Conservation (phyloP, 2,797 vertebrate genomes). For the Pangasius larnaudii region DNA sequence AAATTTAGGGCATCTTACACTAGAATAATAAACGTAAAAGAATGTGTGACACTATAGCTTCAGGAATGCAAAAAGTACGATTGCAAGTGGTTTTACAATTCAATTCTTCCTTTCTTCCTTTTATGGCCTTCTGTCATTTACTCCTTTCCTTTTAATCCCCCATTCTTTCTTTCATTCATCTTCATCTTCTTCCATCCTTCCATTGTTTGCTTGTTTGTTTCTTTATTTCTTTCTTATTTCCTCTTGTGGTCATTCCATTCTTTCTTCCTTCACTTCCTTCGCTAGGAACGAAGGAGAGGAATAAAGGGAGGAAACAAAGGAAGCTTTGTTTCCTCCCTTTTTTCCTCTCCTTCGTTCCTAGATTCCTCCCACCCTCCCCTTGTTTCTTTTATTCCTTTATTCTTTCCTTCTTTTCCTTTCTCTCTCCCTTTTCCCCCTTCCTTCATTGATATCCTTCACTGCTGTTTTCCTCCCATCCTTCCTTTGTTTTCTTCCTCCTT, state of each 20-base stretch:
- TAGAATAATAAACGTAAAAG: neutral
- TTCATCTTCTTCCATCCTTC: neutral
- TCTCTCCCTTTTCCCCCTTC: neutral
- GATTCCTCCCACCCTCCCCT: neutral
- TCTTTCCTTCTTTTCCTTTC: neutral
- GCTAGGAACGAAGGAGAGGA: too few relatives aligned
- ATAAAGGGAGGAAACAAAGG: too few relatives aligned
- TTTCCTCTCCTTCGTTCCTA: neutral
- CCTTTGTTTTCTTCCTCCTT: neutral
- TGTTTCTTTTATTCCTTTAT: neutral
- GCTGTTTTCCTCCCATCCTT: neutral
- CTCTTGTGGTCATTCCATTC: neutral
- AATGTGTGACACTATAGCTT: neutral
- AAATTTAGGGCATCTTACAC: neutral
- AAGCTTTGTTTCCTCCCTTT: neutral
- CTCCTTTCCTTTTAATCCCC: neutral
- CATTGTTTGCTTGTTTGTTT: neutral
- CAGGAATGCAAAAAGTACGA: neutral
- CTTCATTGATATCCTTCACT: too few relatives aligned
- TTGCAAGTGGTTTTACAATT: neutral
- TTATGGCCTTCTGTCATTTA: neutral
- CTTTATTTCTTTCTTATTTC: neutral
- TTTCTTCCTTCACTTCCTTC: neutral
- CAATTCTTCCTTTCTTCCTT: neutral
- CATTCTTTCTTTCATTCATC: neutral